Percentiles rank a stretch among this genome's conserved stretches.
Evolutionary conservation across 2,888 invertebrate species (phyloP).

Genomic region (Carterocephalus palaemon): DNA sequence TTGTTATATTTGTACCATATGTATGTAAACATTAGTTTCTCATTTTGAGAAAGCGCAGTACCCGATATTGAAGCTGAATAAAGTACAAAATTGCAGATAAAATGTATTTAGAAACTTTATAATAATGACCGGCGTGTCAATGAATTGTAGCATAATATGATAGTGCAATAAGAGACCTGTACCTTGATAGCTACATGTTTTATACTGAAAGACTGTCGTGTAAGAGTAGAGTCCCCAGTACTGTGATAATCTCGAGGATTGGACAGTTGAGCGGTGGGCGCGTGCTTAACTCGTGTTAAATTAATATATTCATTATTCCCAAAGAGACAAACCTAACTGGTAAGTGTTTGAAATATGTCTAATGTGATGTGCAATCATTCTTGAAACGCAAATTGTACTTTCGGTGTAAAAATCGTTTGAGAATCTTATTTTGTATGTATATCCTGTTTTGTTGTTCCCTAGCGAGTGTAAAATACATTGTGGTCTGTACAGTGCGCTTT

Average conservation of each 20-base stretch:
- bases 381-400: conserved; percentile 43
- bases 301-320: conserved; percentile 62
- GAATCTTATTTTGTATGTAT: conserved; percentile 59
- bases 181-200: conserved; percentile 33
- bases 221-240: conserved; percentile 34
- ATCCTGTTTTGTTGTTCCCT: conserved; percentile 55
- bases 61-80: conserved; percentile 56
- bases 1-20: conserved; percentile 41
- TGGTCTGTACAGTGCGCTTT: conserved; percentile 53
- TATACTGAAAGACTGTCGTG: conserved; percentile 21
- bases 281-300: conserved; percentile 53
- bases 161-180: conserved; percentile 66
- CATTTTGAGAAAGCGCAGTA: conserved; percentile 36
- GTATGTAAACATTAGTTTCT: conserved; percentile 45
- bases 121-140: conserved; percentile 46
- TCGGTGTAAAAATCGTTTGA: conserved; percentile 51
- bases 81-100: conserved; percentile 74
- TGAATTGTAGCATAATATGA: conserved; percentile 64
- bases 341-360: conserved; percentile 61
- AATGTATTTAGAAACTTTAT: conserved; percentile 57
- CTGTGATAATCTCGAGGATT: conserved; percentile 50
- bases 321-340: conserved; percentile 56
- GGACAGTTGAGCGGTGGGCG: conserved; percentile 41
- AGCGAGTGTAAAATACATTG: conserved; percentile 39
- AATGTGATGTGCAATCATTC: conserved; percentile 59